Base-by-base conservation (phyloP, 2,113 vertebrate species). In the Istiophorus platypterus region DNA sequence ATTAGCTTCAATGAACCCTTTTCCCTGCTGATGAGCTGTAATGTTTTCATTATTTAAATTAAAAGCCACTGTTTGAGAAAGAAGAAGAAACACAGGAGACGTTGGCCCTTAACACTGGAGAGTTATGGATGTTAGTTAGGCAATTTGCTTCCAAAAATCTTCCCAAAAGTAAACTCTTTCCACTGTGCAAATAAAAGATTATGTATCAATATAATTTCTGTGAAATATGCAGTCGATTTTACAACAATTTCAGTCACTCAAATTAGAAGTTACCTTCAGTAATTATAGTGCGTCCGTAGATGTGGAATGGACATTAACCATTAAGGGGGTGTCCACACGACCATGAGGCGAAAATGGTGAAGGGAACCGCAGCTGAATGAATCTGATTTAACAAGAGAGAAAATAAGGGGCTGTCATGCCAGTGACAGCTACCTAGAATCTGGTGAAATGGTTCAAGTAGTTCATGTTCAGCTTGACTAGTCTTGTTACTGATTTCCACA, bases 101-200 rank as follows among this genome's bases (percentile, higher is more conserved):
- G 8, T 51, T 22, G 18, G 8, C 24, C 20, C 37, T 20, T 34
- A 65, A 26, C 58, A 31, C 15, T 24, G 7, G 15, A 69, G 63
- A 72, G 14, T 27, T 57, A 69, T 45, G 26, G 26, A 62, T 41
- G 52, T 62, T 72, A 61, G 34, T 80, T 57, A 24, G 31, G 24
- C 10, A 65, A 84, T 72, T 78, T 81, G 65, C 59, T 24, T 51
- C 47, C 34, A 57, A 18, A 51, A 64, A 49, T 78, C 27, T 24
- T 41, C 7, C 41, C 1, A 1, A 47, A 76, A 6, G 29, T 51
- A 56, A 70, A 49, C 42, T 27, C 22, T 62, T 29, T 29, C 37
- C 14, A 61, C n/a, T 62, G 24, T 24, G 42, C 2, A 2, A 73
- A 24, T 54, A 41, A 52, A 26, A 58, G 41, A 42, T 57, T 58